Percentiles rank a stretch among this genome's conserved stretches.
phyloP scores from a whole-genome alignment of 2,113 vertebrate species.

The Carassius gibelio region DNA sequence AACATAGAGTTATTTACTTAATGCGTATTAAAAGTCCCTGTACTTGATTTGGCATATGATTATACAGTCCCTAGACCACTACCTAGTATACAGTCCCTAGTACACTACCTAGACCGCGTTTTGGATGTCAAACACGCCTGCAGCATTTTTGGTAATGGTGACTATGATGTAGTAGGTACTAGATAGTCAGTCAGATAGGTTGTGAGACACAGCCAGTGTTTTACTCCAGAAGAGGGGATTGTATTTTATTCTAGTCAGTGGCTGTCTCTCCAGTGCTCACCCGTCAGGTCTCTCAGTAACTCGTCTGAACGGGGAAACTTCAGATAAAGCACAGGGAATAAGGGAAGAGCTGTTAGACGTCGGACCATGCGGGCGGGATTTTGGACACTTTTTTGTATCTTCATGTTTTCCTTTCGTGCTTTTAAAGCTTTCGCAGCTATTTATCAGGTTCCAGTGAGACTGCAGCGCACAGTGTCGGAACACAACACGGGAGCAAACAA shows the following conservation, averaged over 20 bases:
- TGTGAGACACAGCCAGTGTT: conserved; percentile 8
- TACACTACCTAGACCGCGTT: no score
- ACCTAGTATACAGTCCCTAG: not conserved
- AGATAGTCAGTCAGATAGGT: not conserved
- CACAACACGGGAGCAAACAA: conserved; percentile 5
- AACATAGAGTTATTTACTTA: not conserved
- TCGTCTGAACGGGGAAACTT: not conserved
- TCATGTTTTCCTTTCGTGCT: not conserved
- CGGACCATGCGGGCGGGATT: conserved; percentile 18
- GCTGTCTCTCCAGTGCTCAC: not conserved
- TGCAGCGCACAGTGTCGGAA: conserved; percentile 31
- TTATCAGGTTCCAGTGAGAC: conserved; percentile 35
- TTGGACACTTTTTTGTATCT: conserved; percentile 12
- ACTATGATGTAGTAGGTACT: conserved; percentile 15
- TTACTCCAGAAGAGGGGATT: not conserved
- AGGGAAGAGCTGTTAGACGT: not conserved
- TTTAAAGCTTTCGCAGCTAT: conserved; percentile 19
- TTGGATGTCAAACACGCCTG: not conserved
- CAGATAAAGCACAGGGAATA: not conserved
- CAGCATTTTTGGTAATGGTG: not conserved
- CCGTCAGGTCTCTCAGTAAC: not conserved
- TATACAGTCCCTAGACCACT: not conserved
- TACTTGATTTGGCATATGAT: not conserved
- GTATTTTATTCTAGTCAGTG: not conserved
- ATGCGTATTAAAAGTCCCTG: not conserved